Evolutionary conservation across 2,113 vertebrate genomes (phyloP).

Genomic region (Atractosteus spatula): DNA sequence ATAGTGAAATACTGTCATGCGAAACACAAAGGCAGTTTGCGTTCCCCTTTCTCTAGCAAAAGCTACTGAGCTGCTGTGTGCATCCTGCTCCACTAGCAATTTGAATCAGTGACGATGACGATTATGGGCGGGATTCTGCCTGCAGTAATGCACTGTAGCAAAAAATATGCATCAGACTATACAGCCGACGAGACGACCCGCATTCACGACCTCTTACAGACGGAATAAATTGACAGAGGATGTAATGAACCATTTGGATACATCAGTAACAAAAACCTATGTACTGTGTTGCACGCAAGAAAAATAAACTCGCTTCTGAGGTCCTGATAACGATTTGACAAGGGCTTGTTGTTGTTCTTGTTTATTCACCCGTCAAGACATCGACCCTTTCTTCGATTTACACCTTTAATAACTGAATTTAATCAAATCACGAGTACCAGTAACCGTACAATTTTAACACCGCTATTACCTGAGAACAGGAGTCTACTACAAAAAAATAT

Average conservation of each 20-base stretch:
- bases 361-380: too few species aligned
- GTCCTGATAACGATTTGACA: too few species aligned
- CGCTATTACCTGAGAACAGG: too few species aligned
- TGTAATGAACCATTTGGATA: constrained; percentile 22
- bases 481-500: too few species aligned
- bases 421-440: too few species aligned
- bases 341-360: too few species aligned
- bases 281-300: background rate
- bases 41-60: constrained; percentile 4
- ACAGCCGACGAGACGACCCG: constrained; percentile 22
- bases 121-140: constrained; percentile 54
- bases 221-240: constrained; percentile 25
- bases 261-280: background rate
- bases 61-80: background rate
- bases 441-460: too few species aligned
- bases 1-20: constrained; percentile 42
- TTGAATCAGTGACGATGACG: constrained; percentile 62
- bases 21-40: constrained; percentile 47
- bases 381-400: too few species aligned
- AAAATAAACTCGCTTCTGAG: too few species aligned
- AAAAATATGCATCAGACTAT: constrained; percentile 8
- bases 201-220: constrained; percentile 17
- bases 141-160: constrained; percentile 22
- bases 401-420: too few species aligned
- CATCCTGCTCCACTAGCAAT: constrained; percentile 42